Evolutionary conservation across 2,797 vertebrate genomes (phyloP).

Genomic region (Etheostoma nigrum): DNA sequence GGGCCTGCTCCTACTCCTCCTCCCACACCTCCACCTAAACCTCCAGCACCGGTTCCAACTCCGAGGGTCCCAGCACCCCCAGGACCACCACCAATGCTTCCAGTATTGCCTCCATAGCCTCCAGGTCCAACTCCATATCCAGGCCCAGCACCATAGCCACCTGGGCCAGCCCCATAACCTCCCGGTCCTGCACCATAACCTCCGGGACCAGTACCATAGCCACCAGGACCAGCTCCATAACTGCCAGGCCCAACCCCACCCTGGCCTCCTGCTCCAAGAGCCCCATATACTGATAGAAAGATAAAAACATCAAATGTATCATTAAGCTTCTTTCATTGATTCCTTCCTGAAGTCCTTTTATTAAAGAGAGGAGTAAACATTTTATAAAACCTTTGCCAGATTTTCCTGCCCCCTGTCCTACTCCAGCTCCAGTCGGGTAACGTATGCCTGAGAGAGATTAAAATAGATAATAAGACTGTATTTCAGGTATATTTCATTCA

Average conservation of each 20-base stretch:
- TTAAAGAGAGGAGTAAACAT: neutral
- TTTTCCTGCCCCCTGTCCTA: conserved; percentile 75
- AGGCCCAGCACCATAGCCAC: conserved; percentile 59
- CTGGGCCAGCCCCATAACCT: conserved; percentile 63
- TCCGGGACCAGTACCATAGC: conserved; percentile 63
- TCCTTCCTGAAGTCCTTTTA: neutral
- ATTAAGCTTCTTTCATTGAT: neutral
- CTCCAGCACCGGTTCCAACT: conserved; percentile 55
- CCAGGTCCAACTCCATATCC: conserved; percentile 57
- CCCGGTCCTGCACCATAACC: conserved; percentile 64
- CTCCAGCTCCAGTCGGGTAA: conserved; percentile 79
- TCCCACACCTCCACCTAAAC: conserved; percentile 15
- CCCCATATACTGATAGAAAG: conserved; percentile 69
- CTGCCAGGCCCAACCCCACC: conserved; percentile 58
- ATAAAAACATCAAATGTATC: conserved; percentile 24
- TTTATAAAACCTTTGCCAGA: conserved; percentile 76
- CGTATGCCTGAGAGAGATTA: conserved; percentile 68
- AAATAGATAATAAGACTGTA: neutral
- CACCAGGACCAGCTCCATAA: conserved; percentile 61
- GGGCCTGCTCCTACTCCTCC: conserved; percentile 47
- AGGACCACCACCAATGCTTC: conserved; percentile 50
- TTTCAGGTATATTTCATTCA: neutral
- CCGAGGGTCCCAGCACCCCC: conserved; percentile 60
- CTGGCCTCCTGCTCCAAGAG: conserved; percentile 62
- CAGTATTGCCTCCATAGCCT: neutral